phyloP scores from a whole-genome alignment of 2,797 vertebrate species.

The Sebastes hubbsi region DNA sequence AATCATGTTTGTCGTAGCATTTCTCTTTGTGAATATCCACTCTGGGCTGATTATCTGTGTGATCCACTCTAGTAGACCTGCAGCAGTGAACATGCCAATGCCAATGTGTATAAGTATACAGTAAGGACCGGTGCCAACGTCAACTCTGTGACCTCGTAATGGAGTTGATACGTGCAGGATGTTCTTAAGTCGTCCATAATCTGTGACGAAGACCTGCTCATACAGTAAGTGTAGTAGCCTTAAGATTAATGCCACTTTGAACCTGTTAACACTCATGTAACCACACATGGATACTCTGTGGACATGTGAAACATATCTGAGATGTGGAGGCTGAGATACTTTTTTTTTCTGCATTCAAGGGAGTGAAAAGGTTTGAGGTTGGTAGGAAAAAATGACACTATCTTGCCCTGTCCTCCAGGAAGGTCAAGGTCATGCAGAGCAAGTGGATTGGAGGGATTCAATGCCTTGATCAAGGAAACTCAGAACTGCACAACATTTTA shows the following conservation, averaged over 20 bases:
- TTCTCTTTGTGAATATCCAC: slow-evolving; percentile 70
- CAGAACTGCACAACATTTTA: neutral
- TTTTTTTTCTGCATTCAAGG: neutral
- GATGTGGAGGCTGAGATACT: neutral
- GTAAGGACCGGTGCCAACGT: slow-evolving; percentile 14
- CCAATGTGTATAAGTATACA: slow-evolving; percentile 12
- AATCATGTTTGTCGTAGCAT: slow-evolving; percentile 42
- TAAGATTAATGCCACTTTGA: neutral
- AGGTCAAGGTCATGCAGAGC: neutral
- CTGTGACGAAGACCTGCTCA: neutral
- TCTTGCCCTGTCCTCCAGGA: too few relatives aligned
- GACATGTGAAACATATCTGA: neutral
- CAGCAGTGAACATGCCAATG: slow-evolving; percentile 46
- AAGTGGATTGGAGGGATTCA: neutral
- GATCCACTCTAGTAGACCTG: slow-evolving; percentile 48
- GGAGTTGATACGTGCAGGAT: neutral
- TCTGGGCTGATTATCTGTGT: slow-evolving; percentile 63
- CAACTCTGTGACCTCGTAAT: slow-evolving; percentile 10
- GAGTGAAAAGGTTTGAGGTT: neutral
- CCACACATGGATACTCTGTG: neutral
- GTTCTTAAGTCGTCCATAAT: neutral
- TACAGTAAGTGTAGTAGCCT: neutral
- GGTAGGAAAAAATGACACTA: neutral
- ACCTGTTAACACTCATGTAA: neutral
- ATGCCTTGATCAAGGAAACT: neutral